Evolutionary conservation across 2,797 vertebrate species (phyloP).

Genomic region (Pelodytes ibericus): DNA sequence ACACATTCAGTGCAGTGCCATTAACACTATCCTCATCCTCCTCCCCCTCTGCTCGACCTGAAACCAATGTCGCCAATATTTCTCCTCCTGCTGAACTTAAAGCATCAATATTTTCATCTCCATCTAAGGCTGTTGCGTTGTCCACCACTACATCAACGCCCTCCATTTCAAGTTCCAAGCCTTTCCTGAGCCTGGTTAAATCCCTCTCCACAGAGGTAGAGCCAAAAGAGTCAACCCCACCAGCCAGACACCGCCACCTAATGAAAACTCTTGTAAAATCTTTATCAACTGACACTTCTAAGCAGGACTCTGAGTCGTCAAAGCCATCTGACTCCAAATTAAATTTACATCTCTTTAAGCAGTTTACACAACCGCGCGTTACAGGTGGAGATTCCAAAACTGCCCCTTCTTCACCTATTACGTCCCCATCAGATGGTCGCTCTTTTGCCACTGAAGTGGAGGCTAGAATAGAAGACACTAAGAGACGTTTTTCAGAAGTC

Average conservation of each 20-base stretch:
- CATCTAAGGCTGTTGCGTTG: slow-evolving; percentile 78
- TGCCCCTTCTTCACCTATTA: slow-evolving; percentile 88
- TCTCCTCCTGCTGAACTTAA: slow-evolving; percentile 81
- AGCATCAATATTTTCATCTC: slow-evolving; percentile 77
- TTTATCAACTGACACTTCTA: slow-evolving; percentile 90
- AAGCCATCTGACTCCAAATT: slow-evolving; percentile 87
- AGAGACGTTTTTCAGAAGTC: slow-evolving; percentile 91
- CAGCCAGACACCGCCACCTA: slow-evolving; percentile 83
- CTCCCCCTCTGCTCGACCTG: slow-evolving; percentile 63
- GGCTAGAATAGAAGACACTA: slow-evolving; percentile 94
- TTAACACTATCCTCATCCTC: slow-evolving; percentile 64
- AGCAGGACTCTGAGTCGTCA: slow-evolving; percentile 79
- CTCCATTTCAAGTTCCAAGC: slow-evolving; percentile 77
- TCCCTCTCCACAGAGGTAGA: slow-evolving; percentile 88
- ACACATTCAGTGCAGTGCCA: slow-evolving; percentile 68
- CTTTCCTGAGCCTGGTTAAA: slow-evolving; percentile 85
- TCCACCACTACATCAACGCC: slow-evolving; percentile 73
- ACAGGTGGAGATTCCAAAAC: slow-evolving; percentile 90
- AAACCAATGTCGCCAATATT: slow-evolving; percentile 71
- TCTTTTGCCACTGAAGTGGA: slow-evolving; percentile 97
- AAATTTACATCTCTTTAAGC: slow-evolving; percentile 94
- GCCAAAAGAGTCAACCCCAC: slow-evolving; percentile 77
- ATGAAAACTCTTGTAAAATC: slow-evolving; percentile 96
- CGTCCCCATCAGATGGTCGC: slow-evolving; percentile 85
- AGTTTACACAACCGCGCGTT: slow-evolving; percentile 89